A percentile compares a stretch with the other conserved stretches of the same genome.
These are phyloP conservation scores for Berghia stephanieae DNA, from an alignment of 1,140 invertebrate species.

Conservation along the genomic window DNA sequence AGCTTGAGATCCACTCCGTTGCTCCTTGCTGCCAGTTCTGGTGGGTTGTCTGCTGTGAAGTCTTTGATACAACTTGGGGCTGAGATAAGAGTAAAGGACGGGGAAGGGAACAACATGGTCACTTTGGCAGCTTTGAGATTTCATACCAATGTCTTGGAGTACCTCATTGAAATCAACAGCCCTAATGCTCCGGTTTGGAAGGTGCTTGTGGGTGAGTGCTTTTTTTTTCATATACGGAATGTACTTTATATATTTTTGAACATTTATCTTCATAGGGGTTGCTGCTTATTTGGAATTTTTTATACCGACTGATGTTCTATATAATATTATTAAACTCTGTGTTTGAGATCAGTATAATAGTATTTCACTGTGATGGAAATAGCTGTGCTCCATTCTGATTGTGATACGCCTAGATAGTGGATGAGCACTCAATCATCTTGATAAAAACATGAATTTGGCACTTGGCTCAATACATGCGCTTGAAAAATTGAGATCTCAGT, in stretches of 20 bases:
- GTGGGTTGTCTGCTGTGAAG: conserved; percentile 59
- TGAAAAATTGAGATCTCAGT: no score
- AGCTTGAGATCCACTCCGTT: conserved; percentile 61
- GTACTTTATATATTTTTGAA: background rate
- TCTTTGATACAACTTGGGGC: conserved; percentile 60
- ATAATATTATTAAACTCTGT: no score
- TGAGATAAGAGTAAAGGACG: conserved; percentile 50
- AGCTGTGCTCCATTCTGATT: no score
- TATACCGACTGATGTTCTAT: no score
- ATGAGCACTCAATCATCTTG: no score
- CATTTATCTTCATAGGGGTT: background rate
- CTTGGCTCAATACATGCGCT: no score
- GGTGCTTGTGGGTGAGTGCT: conserved; percentile 60
- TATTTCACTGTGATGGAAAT: no score
- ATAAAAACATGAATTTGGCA: no score
- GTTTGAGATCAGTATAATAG: no score
- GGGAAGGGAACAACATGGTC: conserved; percentile 60
- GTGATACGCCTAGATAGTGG: no score
- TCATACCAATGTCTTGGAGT: conserved; percentile 65
- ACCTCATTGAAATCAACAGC: conserved; percentile 62
- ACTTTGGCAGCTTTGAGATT: conserved; percentile 61
- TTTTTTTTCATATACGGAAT: background rate
- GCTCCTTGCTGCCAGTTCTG: conserved; percentile 64
- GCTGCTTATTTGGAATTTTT: no score
- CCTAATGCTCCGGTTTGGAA: conserved; percentile 62